Evolutionary conservation across 2,113 vertebrate genomes (phyloP).

Genomic region (Takifugu bimaculatus): DNA sequence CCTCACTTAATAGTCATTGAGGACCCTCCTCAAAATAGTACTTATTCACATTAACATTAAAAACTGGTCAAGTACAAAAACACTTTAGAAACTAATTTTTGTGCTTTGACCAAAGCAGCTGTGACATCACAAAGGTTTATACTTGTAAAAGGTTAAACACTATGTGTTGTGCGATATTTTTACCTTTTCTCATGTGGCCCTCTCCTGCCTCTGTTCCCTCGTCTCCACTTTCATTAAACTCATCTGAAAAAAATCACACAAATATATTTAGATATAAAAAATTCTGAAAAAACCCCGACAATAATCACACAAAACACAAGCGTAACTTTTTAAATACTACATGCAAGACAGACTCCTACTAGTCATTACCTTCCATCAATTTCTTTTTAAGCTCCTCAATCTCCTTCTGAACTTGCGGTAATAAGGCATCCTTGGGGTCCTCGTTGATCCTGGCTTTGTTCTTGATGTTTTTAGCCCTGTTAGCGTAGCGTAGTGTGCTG

Average conservation of each 20-base stretch:
- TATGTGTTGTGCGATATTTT: neutral
- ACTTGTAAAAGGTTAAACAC: no score
- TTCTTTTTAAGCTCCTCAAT: conserved; percentile 98
- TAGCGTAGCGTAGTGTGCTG: conserved; percentile 96
- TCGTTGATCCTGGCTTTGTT: conserved; percentile 99
- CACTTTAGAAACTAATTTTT: no score
- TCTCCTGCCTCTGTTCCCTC: conserved; percentile 85
- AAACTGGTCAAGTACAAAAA: no score
- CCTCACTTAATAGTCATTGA: no score
- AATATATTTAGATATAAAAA: no score
- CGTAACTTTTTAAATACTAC: neutral
- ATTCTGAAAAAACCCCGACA: conserved; percentile 51
- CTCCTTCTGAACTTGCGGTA: conserved; percentile 96
- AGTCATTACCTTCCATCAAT: conserved; percentile 86
- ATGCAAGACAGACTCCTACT: neutral
- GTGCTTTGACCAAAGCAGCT: no score
- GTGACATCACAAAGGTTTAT: no score
- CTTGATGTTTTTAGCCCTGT: conserved; percentile 98
- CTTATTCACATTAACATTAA: no score
- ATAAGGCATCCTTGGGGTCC: conserved; percentile 95
- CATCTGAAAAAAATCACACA: conserved; percentile 73
- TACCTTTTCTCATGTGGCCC: conserved; percentile 86
- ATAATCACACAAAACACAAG: neutral
- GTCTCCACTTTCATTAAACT: conserved; percentile 88
- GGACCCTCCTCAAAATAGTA: no score